Evolutionary conservation across 2,797 vertebrate species (phyloP), one percentile per base, ranked within the genome.

Genomic region (Ctenosaura bakeri): DNA sequence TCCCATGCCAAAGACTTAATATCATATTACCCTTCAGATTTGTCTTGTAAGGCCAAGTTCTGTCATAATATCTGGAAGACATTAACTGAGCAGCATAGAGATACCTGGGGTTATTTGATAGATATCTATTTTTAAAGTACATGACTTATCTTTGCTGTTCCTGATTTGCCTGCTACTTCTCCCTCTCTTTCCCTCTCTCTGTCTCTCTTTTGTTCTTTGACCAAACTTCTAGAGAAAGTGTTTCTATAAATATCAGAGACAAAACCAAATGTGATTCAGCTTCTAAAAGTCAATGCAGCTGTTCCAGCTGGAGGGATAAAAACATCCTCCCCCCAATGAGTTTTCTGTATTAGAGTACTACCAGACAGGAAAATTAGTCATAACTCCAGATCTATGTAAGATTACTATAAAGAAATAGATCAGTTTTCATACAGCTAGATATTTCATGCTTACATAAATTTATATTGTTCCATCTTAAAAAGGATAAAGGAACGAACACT

Each of bases 251-350:
- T 87, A 87, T 66, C 32, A 77, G 10, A 29, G 56, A 42, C 38
- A 78, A 79, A 80, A 69, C 62, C 22, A 80, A 80, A 87, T 87
- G 32, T 80, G 32, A 69, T 52, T 69, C 86, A 80, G 20, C 64
- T 77, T 88, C 38, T 13, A 83, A 83, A 88, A 73, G 54, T 83
- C 69, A 83, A 14, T 83, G 80, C 50, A 83, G 87, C 71, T 69
- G 59, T 56, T 88, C 64, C n/a, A 88, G 52, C 78, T 64, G 54
- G 80, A 76, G 66, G 26, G 69, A 87, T 87, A 64, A 79, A 79
- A 87, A 87, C 6, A 86, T 1, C 42, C 73, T 35, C 26, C 38
- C 59, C 83, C 79, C 83, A 29, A 74, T 83, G 80, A n/a, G 6
- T 7, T 82, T 56, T 62, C 52, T 83, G 2, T 10, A 46, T 22